These are phyloP conservation scores for Sarcophaga subvicina DNA, from an alignment of 2,888 invertebrate species.

Conservation along the genomic window DNA sequence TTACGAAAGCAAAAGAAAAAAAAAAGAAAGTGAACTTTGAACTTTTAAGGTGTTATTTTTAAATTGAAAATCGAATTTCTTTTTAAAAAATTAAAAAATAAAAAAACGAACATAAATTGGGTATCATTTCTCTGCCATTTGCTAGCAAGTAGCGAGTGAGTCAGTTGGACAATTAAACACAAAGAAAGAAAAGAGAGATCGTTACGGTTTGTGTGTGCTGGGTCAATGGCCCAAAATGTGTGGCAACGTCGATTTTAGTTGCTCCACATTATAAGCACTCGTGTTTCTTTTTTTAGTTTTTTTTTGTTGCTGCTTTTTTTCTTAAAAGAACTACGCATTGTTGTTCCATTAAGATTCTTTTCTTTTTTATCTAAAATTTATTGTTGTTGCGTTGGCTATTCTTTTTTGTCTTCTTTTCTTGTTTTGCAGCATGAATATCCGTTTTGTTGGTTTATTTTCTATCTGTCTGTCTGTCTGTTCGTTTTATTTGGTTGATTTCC, in stretches of 20 bases:
- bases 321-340: neutral
- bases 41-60: too few species aligned
- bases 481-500: conserved; percentile 32
- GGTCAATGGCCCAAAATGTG: conserved; percentile 66
- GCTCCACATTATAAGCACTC: conserved; percentile 44
- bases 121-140: too few species aligned
- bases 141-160: neutral
- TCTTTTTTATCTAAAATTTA: conserved; percentile 18
- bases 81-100: neutral
- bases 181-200: neutral
- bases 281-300: neutral
- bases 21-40: too few species aligned
- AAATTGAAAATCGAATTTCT: neutral
- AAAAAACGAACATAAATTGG: too few species aligned
- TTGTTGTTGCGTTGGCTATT: conserved; percentile 11
- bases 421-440: neutral
- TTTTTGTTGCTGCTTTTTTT: neutral
- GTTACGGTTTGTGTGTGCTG: conserved; percentile 31
- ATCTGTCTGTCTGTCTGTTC: neutral
- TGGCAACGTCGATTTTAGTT: conserved; percentile 42
- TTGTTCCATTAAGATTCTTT: conserved; percentile 20
- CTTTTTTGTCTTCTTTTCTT: too few species aligned
- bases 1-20: too few species aligned
- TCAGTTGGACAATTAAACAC: neutral
- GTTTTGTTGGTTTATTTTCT: neutral